phyloP scores from a whole-genome alignment of 1,140 invertebrate species.

The Cepaea nemoralis region DNA sequence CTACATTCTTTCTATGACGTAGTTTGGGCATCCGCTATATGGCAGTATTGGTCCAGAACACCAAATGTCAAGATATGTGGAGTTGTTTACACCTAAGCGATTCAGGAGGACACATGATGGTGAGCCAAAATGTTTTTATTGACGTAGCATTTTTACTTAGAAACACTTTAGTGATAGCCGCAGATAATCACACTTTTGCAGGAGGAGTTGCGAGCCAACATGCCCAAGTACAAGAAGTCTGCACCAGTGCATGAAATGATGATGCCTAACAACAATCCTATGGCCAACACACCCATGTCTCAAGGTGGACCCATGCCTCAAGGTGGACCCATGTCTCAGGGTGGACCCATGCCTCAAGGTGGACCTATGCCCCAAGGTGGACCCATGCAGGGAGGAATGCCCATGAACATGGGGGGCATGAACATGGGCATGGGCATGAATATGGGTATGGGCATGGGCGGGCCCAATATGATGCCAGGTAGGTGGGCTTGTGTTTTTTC shows the following conservation, averaged over 20 bases:
- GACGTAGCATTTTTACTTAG: neutral
- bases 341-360: slow-evolving; percentile 17
- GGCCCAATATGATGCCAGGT: slow-evolving; percentile 44
- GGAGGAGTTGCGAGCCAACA: slow-evolving; percentile 86
- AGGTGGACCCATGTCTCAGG: neutral
- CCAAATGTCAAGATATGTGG: too few species aligned
- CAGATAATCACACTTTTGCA: slow-evolving; percentile 67
- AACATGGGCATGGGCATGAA: slow-evolving; percentile 43
- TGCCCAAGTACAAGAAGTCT: slow-evolving; percentile 79
- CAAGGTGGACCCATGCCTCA: slow-evolving; percentile 16
- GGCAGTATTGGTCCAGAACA: too few species aligned
- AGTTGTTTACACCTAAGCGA: too few species aligned
- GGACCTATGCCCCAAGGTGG: neutral
- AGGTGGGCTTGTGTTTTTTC: neutral
- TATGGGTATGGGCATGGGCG: slow-evolving; percentile 43
- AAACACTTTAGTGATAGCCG: neutral
- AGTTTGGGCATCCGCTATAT: too few species aligned
- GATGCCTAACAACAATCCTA: neutral
- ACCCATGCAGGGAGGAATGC: slow-evolving; percentile 15
- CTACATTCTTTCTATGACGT: too few species aligned
- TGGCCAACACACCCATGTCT: neutral
- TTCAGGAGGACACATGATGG: too few species aligned
- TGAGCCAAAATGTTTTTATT: too few species aligned
- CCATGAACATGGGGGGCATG: slow-evolving; percentile 32
- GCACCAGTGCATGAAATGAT: slow-evolving; percentile 2